Conservation (phyloP, 2,888 invertebrate genomes). For the Aphodius granarius region DNA sequence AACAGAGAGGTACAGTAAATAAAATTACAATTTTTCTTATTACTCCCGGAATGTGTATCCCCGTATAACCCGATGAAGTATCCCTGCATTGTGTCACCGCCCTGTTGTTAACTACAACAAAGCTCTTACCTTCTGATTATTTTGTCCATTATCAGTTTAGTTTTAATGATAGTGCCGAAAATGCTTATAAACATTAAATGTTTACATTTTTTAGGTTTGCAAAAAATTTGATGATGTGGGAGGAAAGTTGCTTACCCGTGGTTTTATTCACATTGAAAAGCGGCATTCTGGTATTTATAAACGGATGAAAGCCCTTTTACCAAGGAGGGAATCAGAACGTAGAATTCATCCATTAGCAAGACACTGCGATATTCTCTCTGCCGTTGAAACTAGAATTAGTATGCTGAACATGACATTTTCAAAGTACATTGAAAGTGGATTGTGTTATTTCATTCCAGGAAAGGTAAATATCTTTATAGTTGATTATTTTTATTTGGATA, state of each 20-base stretch:
- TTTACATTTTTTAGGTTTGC: constrained; percentile 67
- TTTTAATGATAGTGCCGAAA: no score
- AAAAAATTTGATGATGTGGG: constrained; percentile 74
- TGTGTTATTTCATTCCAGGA: constrained; percentile 93
- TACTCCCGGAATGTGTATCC: no score
- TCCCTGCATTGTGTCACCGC: no score
- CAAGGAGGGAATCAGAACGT: constrained; percentile 87
- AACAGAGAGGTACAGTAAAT: constrained; percentile 74
- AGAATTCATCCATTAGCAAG: constrained; percentile 81
- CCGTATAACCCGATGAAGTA: no score
- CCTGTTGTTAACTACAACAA: no score
- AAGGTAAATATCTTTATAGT: constrained; percentile 62
- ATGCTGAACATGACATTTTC: constrained; percentile 92
- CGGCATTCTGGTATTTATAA: constrained; percentile 75
- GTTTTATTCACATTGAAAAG: constrained; percentile 79
- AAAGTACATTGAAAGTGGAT: constrained; percentile 80
- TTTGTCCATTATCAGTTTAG: no score
- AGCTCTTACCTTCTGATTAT: no score
- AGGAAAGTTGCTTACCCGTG: constrained; percentile 75
- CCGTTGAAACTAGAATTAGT: constrained; percentile 87
- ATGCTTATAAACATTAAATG: constrained; percentile 22
- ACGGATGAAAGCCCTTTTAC: constrained; percentile 78
- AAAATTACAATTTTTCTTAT: no score
- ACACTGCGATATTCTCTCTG: constrained; percentile 88
- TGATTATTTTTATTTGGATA: constrained; percentile 10